Conservation (phyloP, 2,888 invertebrate species). For the Hirtodrosophila alboralis region DNA sequence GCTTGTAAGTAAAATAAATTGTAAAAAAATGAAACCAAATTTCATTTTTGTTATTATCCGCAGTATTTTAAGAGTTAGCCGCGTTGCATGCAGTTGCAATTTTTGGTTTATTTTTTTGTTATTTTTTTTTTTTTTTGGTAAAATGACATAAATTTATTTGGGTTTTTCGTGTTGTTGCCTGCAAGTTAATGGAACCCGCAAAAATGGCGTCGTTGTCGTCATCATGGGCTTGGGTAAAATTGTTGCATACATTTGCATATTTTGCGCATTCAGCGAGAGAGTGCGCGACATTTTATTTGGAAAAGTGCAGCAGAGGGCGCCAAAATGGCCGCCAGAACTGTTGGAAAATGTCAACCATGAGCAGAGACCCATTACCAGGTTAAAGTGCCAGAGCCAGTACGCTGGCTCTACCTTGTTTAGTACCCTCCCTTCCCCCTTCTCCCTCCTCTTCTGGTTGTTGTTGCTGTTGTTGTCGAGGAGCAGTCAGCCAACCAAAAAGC, state of each 20-base stretch:
- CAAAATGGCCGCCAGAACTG: slow-evolving; percentile 61
- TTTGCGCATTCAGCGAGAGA: slow-evolving; percentile 53
- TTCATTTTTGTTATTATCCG: background rate
- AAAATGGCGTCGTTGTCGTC: slow-evolving; percentile 34
- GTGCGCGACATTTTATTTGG: slow-evolving; percentile 73
- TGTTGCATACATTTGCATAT: slow-evolving; percentile 65
- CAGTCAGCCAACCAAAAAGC: slow-evolving; percentile 70
- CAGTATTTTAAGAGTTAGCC: background rate
- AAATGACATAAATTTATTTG: slow-evolving; percentile 64
- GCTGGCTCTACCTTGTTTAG: background rate
- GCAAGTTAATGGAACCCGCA: slow-evolving; percentile 6
- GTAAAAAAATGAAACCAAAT: too few species aligned
- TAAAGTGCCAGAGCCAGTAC: slow-evolving; percentile 27
- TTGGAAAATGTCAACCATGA: slow-evolving; percentile 73
- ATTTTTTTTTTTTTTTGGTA: slow-evolving; percentile 29
- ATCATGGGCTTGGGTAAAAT: slow-evolving; percentile 22
- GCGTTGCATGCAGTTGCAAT: slow-evolving; percentile 34
- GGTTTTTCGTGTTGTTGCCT: slow-evolving; percentile 46
- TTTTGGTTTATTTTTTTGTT: too few species aligned
- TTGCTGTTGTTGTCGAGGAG: too few species aligned
- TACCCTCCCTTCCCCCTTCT: too few species aligned
- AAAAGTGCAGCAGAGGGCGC: slow-evolving; percentile 45
- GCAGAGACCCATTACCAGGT: slow-evolving; percentile 46
- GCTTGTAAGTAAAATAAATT: too few species aligned
- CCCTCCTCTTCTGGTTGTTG: slow-evolving; percentile 33